Evolutionary conservation across 2,888 invertebrate genomes (phyloP).

Genomic region (Ornithoptera alexandrae): DNA sequence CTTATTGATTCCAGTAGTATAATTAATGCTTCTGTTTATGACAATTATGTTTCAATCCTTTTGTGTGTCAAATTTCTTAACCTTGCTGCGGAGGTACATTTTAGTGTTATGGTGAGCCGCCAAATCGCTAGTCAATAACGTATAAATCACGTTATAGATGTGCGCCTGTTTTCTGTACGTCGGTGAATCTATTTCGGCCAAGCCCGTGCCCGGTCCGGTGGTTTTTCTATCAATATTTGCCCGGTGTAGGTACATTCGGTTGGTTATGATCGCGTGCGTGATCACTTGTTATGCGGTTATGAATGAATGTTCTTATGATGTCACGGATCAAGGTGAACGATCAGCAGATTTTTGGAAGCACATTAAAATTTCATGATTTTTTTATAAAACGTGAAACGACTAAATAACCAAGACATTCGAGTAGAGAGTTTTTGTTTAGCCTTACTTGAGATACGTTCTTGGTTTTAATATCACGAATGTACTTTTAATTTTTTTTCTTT

Average conservation of each 20-base stretch:
- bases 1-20: neutral
- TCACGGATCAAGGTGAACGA: constrained; percentile 31
- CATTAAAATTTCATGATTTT: constrained; percentile 12
- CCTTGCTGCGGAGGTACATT: constrained; percentile 42
- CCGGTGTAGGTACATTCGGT: constrained; percentile 44
- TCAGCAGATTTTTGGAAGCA: constrained; percentile 16
- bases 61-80: constrained; percentile 49
- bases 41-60: neutral
- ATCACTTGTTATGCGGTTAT: constrained; percentile 34
- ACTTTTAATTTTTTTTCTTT: too few species aligned
- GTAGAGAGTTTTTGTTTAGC: neutral
- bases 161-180: constrained; percentile 76
- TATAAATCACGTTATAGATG: constrained; percentile 71
- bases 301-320: constrained; percentile 31
- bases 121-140: constrained; percentile 63
- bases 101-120: constrained; percentile 60
- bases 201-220: constrained; percentile 43
- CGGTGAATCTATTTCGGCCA: constrained; percentile 69
- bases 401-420: neutral
- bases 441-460: neutral
- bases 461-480: neutral
- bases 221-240: constrained; percentile 63
- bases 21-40: neutral
- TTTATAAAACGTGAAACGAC: neutral
- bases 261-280: constrained; percentile 36